phyloP scores from a whole-genome alignment of 2,888 invertebrate genomes.

The Corythucha ciliata region DNA sequence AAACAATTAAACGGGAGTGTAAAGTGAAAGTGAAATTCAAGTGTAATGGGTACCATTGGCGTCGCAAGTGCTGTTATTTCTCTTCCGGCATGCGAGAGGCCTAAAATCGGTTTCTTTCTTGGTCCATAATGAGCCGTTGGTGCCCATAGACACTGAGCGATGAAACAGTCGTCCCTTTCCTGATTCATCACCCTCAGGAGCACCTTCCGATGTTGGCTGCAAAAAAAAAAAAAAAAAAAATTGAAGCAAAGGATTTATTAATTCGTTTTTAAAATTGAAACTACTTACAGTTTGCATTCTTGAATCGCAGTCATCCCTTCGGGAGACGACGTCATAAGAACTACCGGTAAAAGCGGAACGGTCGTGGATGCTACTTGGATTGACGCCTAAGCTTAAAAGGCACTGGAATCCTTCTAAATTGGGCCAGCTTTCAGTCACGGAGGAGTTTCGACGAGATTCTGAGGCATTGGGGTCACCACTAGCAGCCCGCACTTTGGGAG shows the following conservation, averaged over 20 bases:
- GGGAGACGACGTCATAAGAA: constrained; percentile 25
- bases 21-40: not conserved
- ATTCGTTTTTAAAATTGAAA: not conserved
- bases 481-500: constrained; percentile 39
- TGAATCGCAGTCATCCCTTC: constrained; percentile 27
- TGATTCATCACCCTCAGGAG: constrained; percentile 40
- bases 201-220: constrained; percentile 31
- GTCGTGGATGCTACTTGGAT: constrained; percentile 36
- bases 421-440: constrained; percentile 36
- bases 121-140: constrained; percentile 52
- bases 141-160: constrained; percentile 80
- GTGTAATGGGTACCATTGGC: constrained; percentile 40
- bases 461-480: constrained; percentile 44
- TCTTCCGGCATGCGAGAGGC: constrained; percentile 50
- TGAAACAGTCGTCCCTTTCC: constrained; percentile 58
- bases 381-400: constrained; percentile 46
- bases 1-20: constrained; percentile 23
- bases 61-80: constrained; percentile 64
- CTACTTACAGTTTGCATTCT: constrained; percentile 9
- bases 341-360: constrained; percentile 18
- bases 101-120: constrained; percentile 44
- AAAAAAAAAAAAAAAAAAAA: constrained; percentile 4
- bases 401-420: constrained; percentile 53
- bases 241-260: not conserved
- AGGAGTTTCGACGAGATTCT: constrained; percentile 41